Conservation (phyloP, 1,140 invertebrate species). For the Temnothorax curvispinosus region DNA sequence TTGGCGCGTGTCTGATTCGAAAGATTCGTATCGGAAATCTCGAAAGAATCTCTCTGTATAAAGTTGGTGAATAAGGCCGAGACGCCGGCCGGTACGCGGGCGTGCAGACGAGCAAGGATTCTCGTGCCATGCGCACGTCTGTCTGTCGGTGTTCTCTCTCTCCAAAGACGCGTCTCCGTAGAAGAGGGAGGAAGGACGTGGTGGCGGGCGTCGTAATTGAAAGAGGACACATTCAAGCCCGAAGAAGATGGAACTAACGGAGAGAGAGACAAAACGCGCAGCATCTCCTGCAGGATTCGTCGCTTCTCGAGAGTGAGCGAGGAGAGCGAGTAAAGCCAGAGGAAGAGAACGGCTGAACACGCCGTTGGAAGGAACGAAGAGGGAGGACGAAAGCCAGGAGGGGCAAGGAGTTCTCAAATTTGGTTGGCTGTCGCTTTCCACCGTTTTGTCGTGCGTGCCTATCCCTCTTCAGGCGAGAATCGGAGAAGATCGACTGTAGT, state of each 20-base stretch:
- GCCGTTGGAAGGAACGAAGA: constrained; percentile 19
- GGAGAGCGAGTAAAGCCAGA: constrained; percentile 9
- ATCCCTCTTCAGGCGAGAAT: constrained; percentile 57
- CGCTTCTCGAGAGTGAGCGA: constrained; percentile 49
- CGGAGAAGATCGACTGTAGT: constrained; percentile 55
- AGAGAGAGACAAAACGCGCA: constrained; percentile 58
- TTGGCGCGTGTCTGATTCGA: neutral
- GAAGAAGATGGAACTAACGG: constrained; percentile 35
- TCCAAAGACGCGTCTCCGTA: constrained; percentile 26
- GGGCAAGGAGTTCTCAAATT: constrained; percentile 82
- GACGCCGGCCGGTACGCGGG: constrained; percentile 31
- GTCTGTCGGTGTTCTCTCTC: constrained; percentile 38
- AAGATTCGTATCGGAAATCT: neutral
- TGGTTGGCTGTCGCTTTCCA: constrained; percentile 81
- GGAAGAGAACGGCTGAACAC: constrained; percentile 13
- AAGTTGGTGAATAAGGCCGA: constrained; percentile 58
- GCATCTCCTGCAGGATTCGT: constrained; percentile 69
- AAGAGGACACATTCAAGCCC: constrained; percentile 14
- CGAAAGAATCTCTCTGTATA: constrained; percentile 48
- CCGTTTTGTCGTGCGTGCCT: constrained; percentile 42
- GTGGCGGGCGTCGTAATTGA: constrained; percentile 54
- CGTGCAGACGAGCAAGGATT: constrained; percentile 67
- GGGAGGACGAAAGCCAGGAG: constrained; percentile 64
- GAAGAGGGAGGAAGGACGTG: constrained; percentile 44
- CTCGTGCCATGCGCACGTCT: constrained; percentile 68